Conservation (phyloP, 2,113 vertebrate genomes). For the Meles meles region DNA sequence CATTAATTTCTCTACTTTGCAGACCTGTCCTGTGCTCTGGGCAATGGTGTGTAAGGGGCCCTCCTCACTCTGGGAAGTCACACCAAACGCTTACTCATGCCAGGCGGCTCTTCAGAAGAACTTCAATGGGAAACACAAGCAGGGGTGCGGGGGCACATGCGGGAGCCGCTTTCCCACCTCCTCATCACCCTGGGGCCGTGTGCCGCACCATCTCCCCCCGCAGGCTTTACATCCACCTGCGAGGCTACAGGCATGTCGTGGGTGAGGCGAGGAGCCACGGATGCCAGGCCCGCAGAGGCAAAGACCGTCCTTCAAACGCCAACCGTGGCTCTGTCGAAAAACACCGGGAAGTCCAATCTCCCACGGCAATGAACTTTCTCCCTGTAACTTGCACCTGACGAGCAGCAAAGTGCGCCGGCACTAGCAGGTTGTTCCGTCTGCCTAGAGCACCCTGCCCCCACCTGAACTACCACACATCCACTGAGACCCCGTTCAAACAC, state of each 20-base stretch:
- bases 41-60: neutral
- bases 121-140: neutral
- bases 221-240: neutral
- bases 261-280: neutral
- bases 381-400: accelerated
- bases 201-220: neutral
- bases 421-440: neutral
- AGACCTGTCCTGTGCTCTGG: neutral
- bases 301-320: neutral
- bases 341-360: neutral
- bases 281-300: neutral
- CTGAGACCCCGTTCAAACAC: neutral
- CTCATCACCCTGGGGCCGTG: neutral
- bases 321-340: neutral
- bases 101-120: neutral
- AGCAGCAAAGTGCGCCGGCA: neutral
- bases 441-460: accelerated
- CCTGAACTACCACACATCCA: neutral
- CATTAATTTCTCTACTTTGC: neutral
- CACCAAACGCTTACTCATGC: accelerated
- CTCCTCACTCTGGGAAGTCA: neutral
- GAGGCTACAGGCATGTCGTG: too few relatives aligned
- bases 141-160: neutral
- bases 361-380: accelerated
- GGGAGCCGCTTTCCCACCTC: neutral